Conservation (phyloP, 2,888 invertebrate species). For the Cerastis rubricosa region DNA sequence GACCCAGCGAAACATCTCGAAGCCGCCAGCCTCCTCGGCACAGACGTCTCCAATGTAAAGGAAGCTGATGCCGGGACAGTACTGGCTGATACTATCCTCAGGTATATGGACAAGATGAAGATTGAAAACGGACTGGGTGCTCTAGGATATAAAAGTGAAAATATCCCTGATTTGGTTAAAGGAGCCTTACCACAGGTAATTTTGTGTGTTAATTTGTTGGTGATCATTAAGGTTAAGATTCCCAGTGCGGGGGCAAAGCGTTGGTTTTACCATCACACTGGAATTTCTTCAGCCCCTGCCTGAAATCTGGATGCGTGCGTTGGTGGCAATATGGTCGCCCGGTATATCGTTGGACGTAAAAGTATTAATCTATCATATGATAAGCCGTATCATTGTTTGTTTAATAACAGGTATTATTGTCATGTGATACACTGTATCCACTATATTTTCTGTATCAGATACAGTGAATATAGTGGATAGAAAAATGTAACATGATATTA, state of each 20-base stretch:
- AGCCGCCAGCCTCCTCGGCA: conserved; percentile 95
- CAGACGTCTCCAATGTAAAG: conserved; percentile 88
- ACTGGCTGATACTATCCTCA: conserved; percentile 94
- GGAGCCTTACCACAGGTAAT: conserved; percentile 96
- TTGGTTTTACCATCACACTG: not conserved
- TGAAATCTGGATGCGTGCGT: not conserved
- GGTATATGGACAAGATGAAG: conserved; percentile 95
- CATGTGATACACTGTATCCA: not conserved
- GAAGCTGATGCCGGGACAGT: conserved; percentile 93
- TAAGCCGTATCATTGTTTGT: not conserved
- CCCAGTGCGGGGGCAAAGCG: not conserved
- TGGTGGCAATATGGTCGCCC: not conserved
- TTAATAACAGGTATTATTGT: not conserved
- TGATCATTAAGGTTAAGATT: not conserved
- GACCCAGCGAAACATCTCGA: conserved; percentile 97
- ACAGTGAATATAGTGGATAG: no score
- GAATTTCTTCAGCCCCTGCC: not conserved
- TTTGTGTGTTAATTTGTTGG: not conserved
- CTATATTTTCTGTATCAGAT: no score
- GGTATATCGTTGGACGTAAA: no score
- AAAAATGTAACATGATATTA: not conserved
- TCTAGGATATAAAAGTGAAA: conserved; percentile 93
- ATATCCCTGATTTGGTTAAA: conserved; percentile 94
- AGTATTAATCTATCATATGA: not conserved
- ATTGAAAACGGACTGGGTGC: conserved; percentile 95